Evolutionary conservation across 1,140 invertebrate species (phyloP), one percentile per base, ranked within the genome.

Genomic region (Calephelis nemesis): DNA sequence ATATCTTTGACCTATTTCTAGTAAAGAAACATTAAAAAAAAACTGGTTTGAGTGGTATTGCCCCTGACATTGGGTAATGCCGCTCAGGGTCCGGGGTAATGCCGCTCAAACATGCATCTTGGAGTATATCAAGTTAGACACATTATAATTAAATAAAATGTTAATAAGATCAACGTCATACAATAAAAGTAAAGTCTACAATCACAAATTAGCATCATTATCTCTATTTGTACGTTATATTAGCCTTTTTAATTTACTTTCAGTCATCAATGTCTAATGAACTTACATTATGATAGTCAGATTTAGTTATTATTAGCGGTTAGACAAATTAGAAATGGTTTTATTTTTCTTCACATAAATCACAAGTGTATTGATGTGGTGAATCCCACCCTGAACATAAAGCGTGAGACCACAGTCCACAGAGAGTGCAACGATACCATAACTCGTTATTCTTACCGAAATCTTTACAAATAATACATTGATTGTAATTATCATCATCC

Each of bases 401-500:
- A 68, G 76, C 70, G 70, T 85, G 80, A 72, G 74, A 62, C 77
- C 77, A 84, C 54, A 77, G 52, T 69, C 76, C 74, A 54, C 81
- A 82, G 8, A 65, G 13, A 50, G 70, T 78, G 67, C 79, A 80
- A 47, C 74, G 66, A 72, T 81, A 82, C 76, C 79, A 83, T 63
- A 78, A 7, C 69, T 80, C 79, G 62, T 78, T 79, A 73, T 81
- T 77, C 75, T 69, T 73, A 70, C 74, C 72, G 72, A 19, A 79
- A 66, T 79, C 77, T 50, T 74, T 54, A 42, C 75, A 79, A 30
- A 79, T 69, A 54, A 77, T 66, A 67, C 80, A 84, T 69, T 74
- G 74, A 48, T 81, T 81, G 39, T 66, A 66, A 50, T 76, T 67
- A 63, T 79, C 78, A 52, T 73, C 71, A 49, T 74, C 76, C 30